A percentile compares a stretch with the other conserved stretches of the same genome.
These are phyloP conservation scores for Sicus ferrugineus DNA, from an alignment of 2,888 invertebrate species.

Conservation along the genomic window DNA sequence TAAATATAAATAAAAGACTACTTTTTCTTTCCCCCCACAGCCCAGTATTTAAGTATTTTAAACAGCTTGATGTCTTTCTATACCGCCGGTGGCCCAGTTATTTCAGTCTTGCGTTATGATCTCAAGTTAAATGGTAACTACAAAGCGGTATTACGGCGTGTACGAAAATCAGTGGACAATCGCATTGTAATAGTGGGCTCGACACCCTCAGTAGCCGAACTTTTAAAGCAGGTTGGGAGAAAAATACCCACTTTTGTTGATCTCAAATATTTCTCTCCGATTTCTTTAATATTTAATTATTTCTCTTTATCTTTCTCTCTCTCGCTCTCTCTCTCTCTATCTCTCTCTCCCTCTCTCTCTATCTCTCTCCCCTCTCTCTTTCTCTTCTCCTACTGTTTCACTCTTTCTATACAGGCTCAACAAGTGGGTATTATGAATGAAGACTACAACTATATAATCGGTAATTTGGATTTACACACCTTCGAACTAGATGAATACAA, in stretches of 20 bases:
- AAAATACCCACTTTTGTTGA: not conserved
- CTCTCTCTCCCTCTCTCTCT: no score
- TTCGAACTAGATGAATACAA: slow-evolving; percentile 77
- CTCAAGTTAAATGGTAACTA: slow-evolving; percentile 74
- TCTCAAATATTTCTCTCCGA: not conserved
- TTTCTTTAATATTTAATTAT: not conserved
- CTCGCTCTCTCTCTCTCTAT: no score
- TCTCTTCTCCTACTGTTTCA: slow-evolving; percentile 4
- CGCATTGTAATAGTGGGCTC: slow-evolving; percentile 79
- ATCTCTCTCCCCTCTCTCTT: not conserved
- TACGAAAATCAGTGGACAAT: slow-evolving; percentile 74
- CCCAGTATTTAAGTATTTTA: slow-evolving; percentile 72
- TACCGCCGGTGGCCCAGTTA: slow-evolving; percentile 67
- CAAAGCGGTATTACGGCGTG: slow-evolving; percentile 71
- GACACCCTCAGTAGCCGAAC: slow-evolving; percentile 67
- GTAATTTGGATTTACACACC: slow-evolving; percentile 75
- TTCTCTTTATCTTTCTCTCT: no score
- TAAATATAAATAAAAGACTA: not conserved
- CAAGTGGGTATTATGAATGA: slow-evolving; percentile 97
- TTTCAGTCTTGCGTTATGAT: slow-evolving; percentile 72
- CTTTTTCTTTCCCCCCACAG: slow-evolving; percentile 40
- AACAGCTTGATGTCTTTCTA: slow-evolving; percentile 76
- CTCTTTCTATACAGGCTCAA: slow-evolving; percentile 78
- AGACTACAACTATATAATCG: slow-evolving; percentile 84
- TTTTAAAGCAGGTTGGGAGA: slow-evolving; percentile 64